Base-by-base conservation (phyloP, 2,113 vertebrate genomes). In the Isichthys henryi region DNA sequence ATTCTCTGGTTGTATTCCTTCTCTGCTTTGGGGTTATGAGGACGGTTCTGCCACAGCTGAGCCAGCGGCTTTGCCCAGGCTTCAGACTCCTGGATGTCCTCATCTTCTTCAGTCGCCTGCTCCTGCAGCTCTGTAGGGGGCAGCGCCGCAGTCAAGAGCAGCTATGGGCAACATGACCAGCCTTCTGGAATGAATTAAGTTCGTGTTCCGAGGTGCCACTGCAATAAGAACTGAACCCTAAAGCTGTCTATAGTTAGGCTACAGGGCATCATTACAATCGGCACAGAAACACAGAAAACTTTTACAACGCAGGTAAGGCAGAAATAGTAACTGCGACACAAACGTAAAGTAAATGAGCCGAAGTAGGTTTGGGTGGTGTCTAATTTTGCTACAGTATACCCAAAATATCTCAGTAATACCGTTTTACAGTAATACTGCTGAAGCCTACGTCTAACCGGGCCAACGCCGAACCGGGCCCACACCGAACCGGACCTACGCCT, bases 31-130 rank as follows among this genome's bases (percentile, higher is more conserved):
- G 97, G 97, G 93, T 97, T 97, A 0, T 94, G 96, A 0, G 97
- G 97, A 15, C 96, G 95, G 93, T 96, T 96, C 94, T 98, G 98
- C 98, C 98, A 99, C 27, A 99, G 93, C 10, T 97, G 96, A 52
- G 94, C 94, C 3, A 99, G 95, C 0, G 98, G 96, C 90, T 97
- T 98, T 52, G 98, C 97, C 98, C 98, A 99, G 0, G 96, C 94
- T 92, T 98, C 98, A 0, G 95, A 96, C 92, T 99, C 98, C 90
- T 97, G 96, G 90, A 96, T 93, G 6, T 97, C 98, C 89, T 97
- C 97, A 91, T 98, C 94, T 3, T 96, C 94, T 66, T 93, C 93
- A 1, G 80, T 23, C 6, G 45, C 83, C 90, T 19, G 97, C 52
- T 98, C 97, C 11, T 95, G 95, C 88, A 95, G 91, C 91, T 99